These are phyloP conservation scores for Urophycis tenuis DNA, from an alignment of 2,797 vertebrate genomes.

Conservation along the genomic window DNA sequence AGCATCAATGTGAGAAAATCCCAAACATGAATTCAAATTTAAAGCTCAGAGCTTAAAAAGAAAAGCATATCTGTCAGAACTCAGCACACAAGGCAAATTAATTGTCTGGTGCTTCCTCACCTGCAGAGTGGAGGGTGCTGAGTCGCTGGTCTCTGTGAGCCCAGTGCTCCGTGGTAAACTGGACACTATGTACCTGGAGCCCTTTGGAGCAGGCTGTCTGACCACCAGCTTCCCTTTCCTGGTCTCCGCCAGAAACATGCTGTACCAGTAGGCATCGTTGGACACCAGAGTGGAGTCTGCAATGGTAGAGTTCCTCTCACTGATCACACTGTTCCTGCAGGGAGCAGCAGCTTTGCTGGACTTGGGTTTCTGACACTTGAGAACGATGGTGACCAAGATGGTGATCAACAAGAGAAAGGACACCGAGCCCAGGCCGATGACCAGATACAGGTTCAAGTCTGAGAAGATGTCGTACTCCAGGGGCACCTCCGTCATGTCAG, in stretches of 20 bases:
- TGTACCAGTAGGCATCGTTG: conserved; percentile 62
- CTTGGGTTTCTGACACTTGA: conserved; percentile 58
- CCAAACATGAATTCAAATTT: too few species aligned
- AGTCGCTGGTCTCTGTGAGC: conserved; percentile 54
- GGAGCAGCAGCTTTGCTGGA: conserved; percentile 46
- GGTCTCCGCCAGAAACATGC: conserved; percentile 57
- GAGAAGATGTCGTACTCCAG: conserved; percentile 58
- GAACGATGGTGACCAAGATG: conserved; percentile 56
- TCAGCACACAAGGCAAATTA: neutral
- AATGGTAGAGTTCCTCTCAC: conserved; percentile 56
- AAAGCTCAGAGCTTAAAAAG: too few species aligned
- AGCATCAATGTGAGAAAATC: too few species aligned
- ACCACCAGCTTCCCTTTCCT: conserved; percentile 58
- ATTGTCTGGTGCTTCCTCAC: conserved; percentile 27
- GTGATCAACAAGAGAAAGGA: conserved; percentile 58
- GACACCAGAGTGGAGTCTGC: conserved; percentile 58
- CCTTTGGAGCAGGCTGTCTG: conserved; percentile 55
- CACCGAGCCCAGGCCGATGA: conserved; percentile 55
- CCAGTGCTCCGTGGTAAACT: conserved; percentile 59
- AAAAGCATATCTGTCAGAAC: neutral
- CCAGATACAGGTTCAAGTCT: conserved; percentile 61
- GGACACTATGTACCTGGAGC: conserved; percentile 62
- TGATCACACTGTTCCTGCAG: conserved; percentile 55
- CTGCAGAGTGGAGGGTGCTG: conserved; percentile 60
- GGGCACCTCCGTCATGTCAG: conserved; percentile 51